These are phyloP conservation scores for Podotricha telesiphe DNA, from an alignment of 2,888 invertebrate species.

Conservation along the genomic window DNA sequence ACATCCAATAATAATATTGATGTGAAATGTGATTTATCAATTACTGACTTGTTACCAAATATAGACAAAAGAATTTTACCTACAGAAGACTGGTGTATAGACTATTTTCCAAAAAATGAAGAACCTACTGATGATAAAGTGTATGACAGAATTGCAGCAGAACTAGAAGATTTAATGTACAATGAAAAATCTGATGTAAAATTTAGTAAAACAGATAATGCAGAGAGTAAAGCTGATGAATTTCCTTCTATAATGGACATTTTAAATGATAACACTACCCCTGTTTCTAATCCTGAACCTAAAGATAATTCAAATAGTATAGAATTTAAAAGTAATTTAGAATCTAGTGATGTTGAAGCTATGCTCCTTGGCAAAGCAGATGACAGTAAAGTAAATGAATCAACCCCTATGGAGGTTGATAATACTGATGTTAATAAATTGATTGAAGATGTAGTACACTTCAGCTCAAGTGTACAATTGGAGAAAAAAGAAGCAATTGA, in stretches of 20 bases:
- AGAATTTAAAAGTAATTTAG: conserved; percentile 63
- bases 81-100: conserved; percentile 75
- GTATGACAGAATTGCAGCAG: conserved; percentile 79
- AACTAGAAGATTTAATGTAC: conserved; percentile 78
- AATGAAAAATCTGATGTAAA: conserved; percentile 64
- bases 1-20: conserved; percentile 56
- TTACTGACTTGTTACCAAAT: conserved; percentile 63
- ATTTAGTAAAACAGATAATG: conserved; percentile 44
- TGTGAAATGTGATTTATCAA: conserved; percentile 55
- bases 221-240: conserved; percentile 62
- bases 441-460: conserved; percentile 59
- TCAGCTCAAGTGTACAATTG: conserved; percentile 50
- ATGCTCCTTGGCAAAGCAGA: conserved; percentile 71
- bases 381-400: conserved; percentile 49
- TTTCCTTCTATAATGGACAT: conserved; percentile 81
- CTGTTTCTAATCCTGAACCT: conserved; percentile 55
- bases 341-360: conserved; percentile 77
- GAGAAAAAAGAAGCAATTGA: conserved; percentile 46
- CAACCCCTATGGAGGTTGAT: conserved; percentile 48
- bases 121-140: conserved; percentile 77
- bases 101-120: conserved; percentile 71
- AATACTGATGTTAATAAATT: conserved; percentile 56
- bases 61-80: conserved; percentile 68
- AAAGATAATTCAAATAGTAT: conserved; percentile 58
- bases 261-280: conserved; percentile 59